These are phyloP conservation scores for Neosalanx taihuensis DNA, from an alignment of 2,797 vertebrate genomes.

Conservation along the genomic window DNA sequence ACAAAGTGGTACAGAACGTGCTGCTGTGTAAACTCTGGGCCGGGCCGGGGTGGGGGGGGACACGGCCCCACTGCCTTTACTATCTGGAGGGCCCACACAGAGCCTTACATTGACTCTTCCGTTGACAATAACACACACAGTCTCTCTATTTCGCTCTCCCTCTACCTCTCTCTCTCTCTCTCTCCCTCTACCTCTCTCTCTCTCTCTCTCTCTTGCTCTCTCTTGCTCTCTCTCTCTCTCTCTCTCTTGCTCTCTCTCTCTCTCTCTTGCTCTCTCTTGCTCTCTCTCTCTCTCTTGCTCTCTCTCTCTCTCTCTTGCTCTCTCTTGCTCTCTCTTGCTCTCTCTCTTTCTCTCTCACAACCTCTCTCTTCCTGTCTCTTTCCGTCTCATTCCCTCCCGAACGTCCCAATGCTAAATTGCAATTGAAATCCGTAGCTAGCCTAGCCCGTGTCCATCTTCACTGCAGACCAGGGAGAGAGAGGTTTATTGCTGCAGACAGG, in stretches of 20 bases:
- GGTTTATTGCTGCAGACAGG: conserved; percentile 6
- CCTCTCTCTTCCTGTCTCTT: too few relatives aligned
- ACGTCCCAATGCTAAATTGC: background rate
- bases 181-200: too few relatives aligned
- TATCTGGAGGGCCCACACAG: background rate
- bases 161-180: too few relatives aligned
- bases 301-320: too few relatives aligned
- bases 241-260: too few relatives aligned
- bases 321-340: too few relatives aligned
- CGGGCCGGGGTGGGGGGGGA: background rate
- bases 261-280: too few relatives aligned
- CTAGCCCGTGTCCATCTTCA: background rate
- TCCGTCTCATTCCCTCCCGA: background rate
- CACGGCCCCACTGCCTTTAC: background rate
- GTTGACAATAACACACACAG: background rate
- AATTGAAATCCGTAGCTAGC: background rate
- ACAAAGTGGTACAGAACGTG: conserved; percentile 26
- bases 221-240: too few relatives aligned
- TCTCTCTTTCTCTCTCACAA: too few relatives aligned
- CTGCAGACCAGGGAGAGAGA: conserved; percentile 11
- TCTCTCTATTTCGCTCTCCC: too few relatives aligned
- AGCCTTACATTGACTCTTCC: background rate
- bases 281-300: too few relatives aligned
- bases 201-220: too few relatives aligned
- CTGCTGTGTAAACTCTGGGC: conserved; percentile 38